phyloP scores from a whole-genome alignment of 2,888 invertebrate genomes.

The Horisme vitalbata region DNA sequence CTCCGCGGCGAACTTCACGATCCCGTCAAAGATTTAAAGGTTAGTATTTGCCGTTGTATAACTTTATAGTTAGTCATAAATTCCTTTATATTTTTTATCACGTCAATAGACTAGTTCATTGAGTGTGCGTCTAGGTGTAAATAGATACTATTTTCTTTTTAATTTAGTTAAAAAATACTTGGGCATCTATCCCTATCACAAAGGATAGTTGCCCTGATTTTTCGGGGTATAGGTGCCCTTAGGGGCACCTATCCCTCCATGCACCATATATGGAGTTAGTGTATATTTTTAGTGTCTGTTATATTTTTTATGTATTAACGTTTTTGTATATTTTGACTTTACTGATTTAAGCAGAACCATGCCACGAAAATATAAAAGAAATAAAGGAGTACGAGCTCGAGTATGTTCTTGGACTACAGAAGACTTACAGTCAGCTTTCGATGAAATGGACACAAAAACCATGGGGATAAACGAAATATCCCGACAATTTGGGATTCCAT shows the following conservation, averaged over 20 bases:
- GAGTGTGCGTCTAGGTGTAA: background rate
- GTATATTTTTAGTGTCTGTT: background rate
- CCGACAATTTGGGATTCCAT: slow-evolving; percentile 37
- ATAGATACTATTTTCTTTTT: background rate
- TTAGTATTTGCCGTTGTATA: background rate
- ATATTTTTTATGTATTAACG: no score
- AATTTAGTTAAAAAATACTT: background rate
- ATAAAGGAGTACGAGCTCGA: slow-evolving; percentile 31
- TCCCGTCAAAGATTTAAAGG: background rate
- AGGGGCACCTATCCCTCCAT: slow-evolving; percentile 1
- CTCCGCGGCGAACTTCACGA: background rate
- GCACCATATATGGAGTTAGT: background rate
- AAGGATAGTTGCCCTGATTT: background rate
- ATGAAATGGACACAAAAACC: slow-evolving; percentile 35
- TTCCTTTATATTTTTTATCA: no score
- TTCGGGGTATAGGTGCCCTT: background rate
- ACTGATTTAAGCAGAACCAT: slow-evolving; percentile 3
- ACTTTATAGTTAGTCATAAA: background rate
- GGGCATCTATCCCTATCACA: background rate
- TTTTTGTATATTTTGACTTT: background rate
- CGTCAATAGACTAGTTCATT: background rate
- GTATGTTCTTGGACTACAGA: slow-evolving; percentile 35
- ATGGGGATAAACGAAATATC: slow-evolving; percentile 38
- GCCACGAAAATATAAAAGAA: slow-evolving; percentile 34
- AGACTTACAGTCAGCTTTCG: slow-evolving; percentile 31